Conservation (phyloP, 2,113 vertebrate species). For the Lanius ludovicianus region DNA sequence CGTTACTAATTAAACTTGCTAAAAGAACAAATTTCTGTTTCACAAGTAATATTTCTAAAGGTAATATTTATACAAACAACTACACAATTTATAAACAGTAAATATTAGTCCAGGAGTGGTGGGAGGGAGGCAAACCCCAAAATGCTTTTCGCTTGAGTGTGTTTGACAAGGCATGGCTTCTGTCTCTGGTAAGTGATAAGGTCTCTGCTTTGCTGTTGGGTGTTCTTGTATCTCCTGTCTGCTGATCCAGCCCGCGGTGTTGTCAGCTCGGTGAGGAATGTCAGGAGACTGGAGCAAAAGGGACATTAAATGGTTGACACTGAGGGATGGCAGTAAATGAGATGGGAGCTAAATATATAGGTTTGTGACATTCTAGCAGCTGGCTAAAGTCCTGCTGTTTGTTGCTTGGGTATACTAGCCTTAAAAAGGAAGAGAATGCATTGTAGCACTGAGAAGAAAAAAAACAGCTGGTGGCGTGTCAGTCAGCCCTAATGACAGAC, state of each 20-base stretch:
- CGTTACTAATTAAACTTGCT: background rate
- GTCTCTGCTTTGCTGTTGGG: background rate
- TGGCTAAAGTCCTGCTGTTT: constrained; percentile 67
- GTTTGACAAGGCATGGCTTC: constrained; percentile 21
- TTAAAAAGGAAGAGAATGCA: constrained; percentile 86
- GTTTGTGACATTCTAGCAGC: constrained; percentile 68
- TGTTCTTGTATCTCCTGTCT: constrained; percentile 19
- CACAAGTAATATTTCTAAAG: background rate
- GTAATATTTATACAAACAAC: background rate
- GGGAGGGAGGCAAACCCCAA: background rate
- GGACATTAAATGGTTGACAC: constrained; percentile 44
- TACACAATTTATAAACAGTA: background rate
- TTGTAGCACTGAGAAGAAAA: constrained; percentile 70
- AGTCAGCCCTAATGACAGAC: constrained; percentile 81
- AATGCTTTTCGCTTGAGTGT: background rate
- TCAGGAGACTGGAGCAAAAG: constrained; percentile 29
- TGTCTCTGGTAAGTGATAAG: constrained; percentile 22
- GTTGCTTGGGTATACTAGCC: constrained; percentile 60
- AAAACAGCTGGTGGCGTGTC: constrained; percentile 83
- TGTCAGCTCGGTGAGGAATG: constrained; percentile 45
- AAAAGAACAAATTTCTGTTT: background rate
- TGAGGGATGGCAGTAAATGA: constrained; percentile 66
- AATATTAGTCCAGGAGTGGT: background rate
- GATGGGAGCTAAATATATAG: constrained; percentile 75
- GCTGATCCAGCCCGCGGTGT: background rate